Conservation (phyloP, 2,113 vertebrate genomes). For the Grammomys surdaster region DNA sequence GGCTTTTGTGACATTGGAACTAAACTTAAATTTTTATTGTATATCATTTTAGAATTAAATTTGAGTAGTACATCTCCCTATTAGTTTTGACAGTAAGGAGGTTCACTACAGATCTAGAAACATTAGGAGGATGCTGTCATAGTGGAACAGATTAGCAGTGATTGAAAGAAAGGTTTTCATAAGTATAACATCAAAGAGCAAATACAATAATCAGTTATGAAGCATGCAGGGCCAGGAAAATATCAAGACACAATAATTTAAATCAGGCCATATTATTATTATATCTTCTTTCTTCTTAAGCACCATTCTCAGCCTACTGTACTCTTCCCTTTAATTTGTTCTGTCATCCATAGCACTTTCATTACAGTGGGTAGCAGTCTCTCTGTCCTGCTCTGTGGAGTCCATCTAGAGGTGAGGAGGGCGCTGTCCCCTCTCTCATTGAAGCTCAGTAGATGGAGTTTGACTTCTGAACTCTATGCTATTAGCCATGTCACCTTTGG, state of each 20-base stretch:
- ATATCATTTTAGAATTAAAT: not conserved
- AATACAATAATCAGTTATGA: not conserved
- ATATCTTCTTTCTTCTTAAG: not conserved
- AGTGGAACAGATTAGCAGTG: not conserved
- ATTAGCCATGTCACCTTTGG: not conserved
- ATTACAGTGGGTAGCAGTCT: not conserved
- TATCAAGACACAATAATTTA: not conserved
- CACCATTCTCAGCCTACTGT: not conserved
- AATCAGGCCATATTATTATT: not conserved
- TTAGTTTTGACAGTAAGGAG: not conserved
- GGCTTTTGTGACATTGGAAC: not conserved
- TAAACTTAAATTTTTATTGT: not conserved
- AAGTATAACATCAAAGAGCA: constrained; percentile 29
- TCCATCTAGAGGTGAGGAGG: not conserved
- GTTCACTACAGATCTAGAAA: not conserved
- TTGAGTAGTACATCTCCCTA: not conserved
- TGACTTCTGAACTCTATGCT: not conserved
- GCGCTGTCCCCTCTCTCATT: not conserved
- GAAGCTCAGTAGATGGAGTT: not conserved
- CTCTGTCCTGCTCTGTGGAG: not conserved
- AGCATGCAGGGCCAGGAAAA: not conserved
- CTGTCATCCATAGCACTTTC: not conserved
- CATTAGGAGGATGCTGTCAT: not conserved
- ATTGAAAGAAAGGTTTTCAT: not conserved
- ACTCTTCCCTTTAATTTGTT: not conserved